A percentile compares a stretch with the other conserved stretches of the same genome.
Conservation (phyloP, 2,797 vertebrate genomes). For the Macrochelys suwanniensis region DNA sequence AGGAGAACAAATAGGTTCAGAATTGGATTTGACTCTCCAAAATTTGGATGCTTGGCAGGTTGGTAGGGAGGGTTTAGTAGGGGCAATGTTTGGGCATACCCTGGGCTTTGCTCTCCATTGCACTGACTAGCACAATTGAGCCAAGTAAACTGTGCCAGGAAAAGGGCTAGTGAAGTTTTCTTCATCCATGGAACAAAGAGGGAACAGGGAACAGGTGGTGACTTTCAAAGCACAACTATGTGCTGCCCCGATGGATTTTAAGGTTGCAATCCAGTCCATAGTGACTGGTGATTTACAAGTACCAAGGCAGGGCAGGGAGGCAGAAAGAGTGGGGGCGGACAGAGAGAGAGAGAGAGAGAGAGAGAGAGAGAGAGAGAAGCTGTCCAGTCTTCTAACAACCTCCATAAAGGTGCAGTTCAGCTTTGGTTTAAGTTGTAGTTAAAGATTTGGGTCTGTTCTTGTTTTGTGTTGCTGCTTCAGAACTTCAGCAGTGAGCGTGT, state of each 20-base stretch:
- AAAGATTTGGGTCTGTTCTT: background rate
- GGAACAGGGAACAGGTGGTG: accelerated
- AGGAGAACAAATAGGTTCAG: constrained; percentile 44
- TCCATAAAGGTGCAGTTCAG: background rate
- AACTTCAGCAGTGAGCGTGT: background rate
- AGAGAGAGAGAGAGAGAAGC: background rate
- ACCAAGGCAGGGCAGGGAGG: background rate
- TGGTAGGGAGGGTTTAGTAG: background rate
- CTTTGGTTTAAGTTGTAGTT: background rate
- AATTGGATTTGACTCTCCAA: constrained; percentile 71
- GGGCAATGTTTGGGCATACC: background rate
- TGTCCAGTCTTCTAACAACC: background rate
- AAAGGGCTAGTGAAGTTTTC: background rate
- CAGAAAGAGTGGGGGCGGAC: background rate
- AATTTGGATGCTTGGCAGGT: constrained; percentile 50
- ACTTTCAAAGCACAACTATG: background rate
- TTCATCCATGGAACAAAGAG: background rate
- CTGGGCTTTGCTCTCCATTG: background rate
- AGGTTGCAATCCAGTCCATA: background rate
- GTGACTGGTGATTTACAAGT: background rate
- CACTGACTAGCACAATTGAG: background rate
- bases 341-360: background rate
- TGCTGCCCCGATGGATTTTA: background rate
- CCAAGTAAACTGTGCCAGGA: background rate
- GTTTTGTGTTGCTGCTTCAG: background rate